Evolutionary conservation across 92 coral and sea anemone genomes (phyloP).

Genomic region (Actinostola sp.): DNA sequence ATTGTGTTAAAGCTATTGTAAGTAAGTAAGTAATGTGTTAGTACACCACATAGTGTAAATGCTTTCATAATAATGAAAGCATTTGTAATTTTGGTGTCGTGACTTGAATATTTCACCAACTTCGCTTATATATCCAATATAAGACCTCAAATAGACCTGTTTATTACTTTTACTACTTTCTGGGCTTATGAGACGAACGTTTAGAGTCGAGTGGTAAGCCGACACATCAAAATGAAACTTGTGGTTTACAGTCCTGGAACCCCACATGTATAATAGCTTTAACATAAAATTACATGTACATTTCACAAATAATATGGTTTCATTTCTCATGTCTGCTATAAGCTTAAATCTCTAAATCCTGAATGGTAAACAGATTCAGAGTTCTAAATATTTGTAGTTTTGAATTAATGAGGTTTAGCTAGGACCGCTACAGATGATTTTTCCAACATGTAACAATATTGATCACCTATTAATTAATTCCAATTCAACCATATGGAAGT

Average conservation of each 20-base stretch:
- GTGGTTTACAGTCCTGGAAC: constrained; percentile 8
- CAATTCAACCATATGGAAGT: too few relatives aligned
- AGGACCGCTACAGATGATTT: too few relatives aligned
- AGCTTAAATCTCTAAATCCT: too few relatives aligned
- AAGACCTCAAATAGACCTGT: not conserved
- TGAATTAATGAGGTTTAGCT: too few relatives aligned
- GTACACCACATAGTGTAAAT: not conserved
- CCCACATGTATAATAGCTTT: too few relatives aligned
- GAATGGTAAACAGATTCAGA: too few relatives aligned
- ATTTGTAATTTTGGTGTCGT: not conserved
- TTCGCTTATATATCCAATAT: not conserved
- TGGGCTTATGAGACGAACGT: not conserved
- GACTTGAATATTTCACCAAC: constrained; percentile 12
- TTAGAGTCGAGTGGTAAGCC: not conserved
- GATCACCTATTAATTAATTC: too few relatives aligned
- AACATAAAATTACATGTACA: not conserved
- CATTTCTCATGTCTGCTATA: too few relatives aligned
- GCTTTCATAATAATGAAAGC: not conserved
- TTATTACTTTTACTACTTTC: not conserved
- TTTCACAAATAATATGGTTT: not conserved
- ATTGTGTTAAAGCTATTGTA: not conserved
- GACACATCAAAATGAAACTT: not conserved
- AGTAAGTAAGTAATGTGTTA: not conserved
- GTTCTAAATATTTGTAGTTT: too few relatives aligned
- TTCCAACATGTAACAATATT: too few relatives aligned